phyloP scores from a whole-genome alignment of 2,797 vertebrate species.

The Smutsia gigantea region DNA sequence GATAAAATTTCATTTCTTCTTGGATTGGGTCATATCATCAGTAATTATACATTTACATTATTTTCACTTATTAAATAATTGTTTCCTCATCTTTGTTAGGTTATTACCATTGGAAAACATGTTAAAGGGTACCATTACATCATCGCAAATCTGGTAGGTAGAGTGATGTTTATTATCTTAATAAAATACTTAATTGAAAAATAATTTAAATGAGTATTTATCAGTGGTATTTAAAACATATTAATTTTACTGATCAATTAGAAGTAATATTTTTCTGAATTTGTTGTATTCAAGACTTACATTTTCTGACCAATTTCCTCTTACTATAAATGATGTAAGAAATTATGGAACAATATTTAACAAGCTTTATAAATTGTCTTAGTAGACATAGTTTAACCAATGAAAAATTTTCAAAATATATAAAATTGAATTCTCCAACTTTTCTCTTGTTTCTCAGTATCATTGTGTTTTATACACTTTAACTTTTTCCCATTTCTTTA shows the following conservation, averaged over 20 bases:
- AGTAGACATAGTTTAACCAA: neutral
- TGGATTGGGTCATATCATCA: neutral
- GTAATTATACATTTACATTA: neutral
- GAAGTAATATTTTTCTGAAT: neutral
- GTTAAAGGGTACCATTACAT: constrained; percentile 99
- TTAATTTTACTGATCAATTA: neutral
- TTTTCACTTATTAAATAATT: constrained; percentile 15
- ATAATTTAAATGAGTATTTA: constrained; percentile 4
- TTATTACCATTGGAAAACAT: constrained; percentile 98
- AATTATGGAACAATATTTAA: neutral
- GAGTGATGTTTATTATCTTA: constrained; percentile 59
- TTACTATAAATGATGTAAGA: neutral
- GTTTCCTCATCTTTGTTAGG: constrained; percentile 86
- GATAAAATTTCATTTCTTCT: neutral
- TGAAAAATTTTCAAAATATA: neutral
- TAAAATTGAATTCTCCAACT: neutral
- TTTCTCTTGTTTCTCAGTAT: neutral
- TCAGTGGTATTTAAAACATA: neutral
- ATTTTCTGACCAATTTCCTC: neutral
- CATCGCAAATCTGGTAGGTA: constrained; percentile 97
- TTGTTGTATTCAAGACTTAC: neutral
- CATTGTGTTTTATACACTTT: neutral
- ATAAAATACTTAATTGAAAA: neutral
- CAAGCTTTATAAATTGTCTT: neutral
- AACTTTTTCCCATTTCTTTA: neutral